These are phyloP conservation scores for Osmerus eperlanus DNA, from an alignment of 2,113 vertebrate genomes.

Conservation along the genomic window DNA sequence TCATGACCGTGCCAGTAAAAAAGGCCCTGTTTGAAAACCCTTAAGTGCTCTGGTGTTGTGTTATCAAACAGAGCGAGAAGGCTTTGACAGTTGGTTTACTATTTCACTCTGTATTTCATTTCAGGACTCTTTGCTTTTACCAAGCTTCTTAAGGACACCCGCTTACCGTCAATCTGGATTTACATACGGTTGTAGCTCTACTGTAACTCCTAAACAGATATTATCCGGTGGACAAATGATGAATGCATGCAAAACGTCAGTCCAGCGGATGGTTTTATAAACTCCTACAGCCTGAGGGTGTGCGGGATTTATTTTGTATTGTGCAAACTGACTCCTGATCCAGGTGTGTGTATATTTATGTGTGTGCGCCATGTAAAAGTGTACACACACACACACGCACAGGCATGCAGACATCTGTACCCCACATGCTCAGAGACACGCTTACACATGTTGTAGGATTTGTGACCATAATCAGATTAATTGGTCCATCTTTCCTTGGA, in stretches of 20 bases:
- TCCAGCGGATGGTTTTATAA: conserved; percentile 9
- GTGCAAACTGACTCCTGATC: no score
- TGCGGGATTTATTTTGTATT: not conserved
- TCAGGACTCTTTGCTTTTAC: conserved; percentile 60
- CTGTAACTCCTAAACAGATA: conserved; percentile 48
- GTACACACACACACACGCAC: conserved; percentile 37
- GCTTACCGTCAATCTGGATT: conserved; percentile 53
- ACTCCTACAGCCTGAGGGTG: not conserved
- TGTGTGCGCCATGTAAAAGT: not conserved
- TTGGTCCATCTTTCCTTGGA: conserved; percentile 79
- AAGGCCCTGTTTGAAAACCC: conserved; percentile 53
- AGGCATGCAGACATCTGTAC: conserved; percentile 81
- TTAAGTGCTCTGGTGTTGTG: conserved; percentile 73
- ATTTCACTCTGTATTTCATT: conserved; percentile 68
- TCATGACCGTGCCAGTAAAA: conserved; percentile 60
- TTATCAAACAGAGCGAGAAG: conserved; percentile 72
- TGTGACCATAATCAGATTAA: conserved; percentile 91
- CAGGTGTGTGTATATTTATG: conserved; percentile 19
- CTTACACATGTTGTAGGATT: conserved; percentile 84
- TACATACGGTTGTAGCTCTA: conserved; percentile 53
- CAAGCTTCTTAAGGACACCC: conserved; percentile 41
- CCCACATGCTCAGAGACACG: conserved; percentile 81
- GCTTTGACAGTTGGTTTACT: conserved; percentile 70
- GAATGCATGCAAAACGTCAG: conserved; percentile 39
- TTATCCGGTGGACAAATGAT: conserved; percentile 22